These are phyloP conservation scores for Dolichoris vasculosae DNA, from an alignment of 1,140 invertebrate genomes.

Conservation along the genomic window DNA sequence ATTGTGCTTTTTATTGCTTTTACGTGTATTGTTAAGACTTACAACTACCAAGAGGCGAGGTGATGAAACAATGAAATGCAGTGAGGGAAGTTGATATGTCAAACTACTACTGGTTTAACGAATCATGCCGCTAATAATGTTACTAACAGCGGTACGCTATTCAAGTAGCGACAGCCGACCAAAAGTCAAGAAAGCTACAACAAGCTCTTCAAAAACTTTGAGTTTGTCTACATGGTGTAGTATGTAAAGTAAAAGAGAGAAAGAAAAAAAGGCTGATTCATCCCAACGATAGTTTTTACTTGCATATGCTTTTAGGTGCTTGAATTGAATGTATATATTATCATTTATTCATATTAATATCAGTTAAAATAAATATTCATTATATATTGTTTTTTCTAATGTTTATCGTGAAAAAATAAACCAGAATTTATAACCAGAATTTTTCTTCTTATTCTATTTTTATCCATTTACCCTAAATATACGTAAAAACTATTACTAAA, in stretches of 20 bases:
- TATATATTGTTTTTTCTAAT: no score
- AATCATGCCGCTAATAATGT: constrained; percentile 61
- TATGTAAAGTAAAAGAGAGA: background rate
- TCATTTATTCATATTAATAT: background rate
- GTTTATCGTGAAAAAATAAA: no score
- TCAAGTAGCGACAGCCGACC: constrained; percentile 22
- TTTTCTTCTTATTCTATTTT: no score
- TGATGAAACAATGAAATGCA: constrained; percentile 31
- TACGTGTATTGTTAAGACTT: constrained; percentile 24
- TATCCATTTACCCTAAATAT: no score
- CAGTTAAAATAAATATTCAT: no score
- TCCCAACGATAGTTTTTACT: background rate
- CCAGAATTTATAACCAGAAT: no score
- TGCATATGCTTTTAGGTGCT: background rate
- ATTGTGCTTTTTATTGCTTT: constrained; percentile 35
- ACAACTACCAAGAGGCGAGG: constrained; percentile 15
- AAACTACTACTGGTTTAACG: constrained; percentile 39
- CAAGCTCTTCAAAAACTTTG: constrained; percentile 22
- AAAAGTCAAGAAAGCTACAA: background rate
- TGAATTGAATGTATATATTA: background rate
- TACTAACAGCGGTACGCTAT: constrained; percentile 33
- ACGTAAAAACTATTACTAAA: no score
- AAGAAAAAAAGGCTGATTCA: background rate
- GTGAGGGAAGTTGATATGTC: constrained; percentile 32
- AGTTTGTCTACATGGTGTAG: background rate